These are phyloP conservation scores for Solenopsis fugax DNA, from an alignment of 1,140 invertebrate genomes.

Conservation along the genomic window DNA sequence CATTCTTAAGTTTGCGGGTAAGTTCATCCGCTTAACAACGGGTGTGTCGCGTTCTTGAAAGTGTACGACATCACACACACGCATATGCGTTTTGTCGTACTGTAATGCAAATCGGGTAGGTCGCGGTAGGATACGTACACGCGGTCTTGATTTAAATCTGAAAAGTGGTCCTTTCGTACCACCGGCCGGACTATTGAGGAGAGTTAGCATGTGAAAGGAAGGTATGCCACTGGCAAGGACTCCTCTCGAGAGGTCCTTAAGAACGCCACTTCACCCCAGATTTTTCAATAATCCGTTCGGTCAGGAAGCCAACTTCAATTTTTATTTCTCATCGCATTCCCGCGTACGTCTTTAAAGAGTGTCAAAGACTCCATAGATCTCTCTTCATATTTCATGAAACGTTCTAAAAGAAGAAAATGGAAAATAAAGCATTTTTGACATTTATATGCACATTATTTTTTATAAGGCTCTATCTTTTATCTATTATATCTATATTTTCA, in stretches of 20 bases:
- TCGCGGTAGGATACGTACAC: conserved; percentile 55
- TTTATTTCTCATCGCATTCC: conserved; percentile 47
- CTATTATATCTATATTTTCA: not conserved
- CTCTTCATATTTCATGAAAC: not conserved
- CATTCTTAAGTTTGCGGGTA: conserved; percentile 40
- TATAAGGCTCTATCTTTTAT: not conserved
- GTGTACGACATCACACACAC: conserved; percentile 27
- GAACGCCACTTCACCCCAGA: conserved; percentile 47
- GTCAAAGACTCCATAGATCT: not conserved
- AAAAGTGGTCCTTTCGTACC: conserved; percentile 68
- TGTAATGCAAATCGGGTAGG: conserved; percentile 69
- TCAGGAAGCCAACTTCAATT: conserved; percentile 50
- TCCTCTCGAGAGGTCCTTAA: conserved; percentile 51
- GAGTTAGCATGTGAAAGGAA: conserved; percentile 73
- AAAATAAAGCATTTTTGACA: not conserved
- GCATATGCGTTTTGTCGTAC: conserved; percentile 44
- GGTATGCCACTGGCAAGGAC: conserved; percentile 37
- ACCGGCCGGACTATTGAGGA: conserved; percentile 40
- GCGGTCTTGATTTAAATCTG: conserved; percentile 74
- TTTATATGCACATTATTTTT: not conserved
- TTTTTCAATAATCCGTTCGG: conserved; percentile 57
- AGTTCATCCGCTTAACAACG: conserved; percentile 31
- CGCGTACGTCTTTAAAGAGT: conserved; percentile 2
- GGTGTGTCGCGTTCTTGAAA: conserved; percentile 29
- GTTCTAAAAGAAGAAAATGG: not conserved